A percentile compares a stretch with the other conserved stretches of the same genome.
Evolutionary conservation across 2,888 invertebrate genomes (phyloP).

Genomic region (Ethmia dodecea): DNA sequence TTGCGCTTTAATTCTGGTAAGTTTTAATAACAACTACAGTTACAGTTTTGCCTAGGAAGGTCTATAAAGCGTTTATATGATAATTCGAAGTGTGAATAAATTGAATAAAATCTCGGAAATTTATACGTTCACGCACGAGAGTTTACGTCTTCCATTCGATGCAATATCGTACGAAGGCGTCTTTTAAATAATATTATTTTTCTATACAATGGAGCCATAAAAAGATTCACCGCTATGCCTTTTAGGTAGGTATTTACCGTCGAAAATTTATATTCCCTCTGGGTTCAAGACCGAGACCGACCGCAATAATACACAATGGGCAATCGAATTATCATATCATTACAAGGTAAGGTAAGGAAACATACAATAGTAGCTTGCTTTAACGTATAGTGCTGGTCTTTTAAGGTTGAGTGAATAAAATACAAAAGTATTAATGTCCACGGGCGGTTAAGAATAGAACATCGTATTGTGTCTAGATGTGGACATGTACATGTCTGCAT

Average conservation of each 20-base stretch:
- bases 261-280: conserved; percentile 67
- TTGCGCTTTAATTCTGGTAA: no score
- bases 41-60: no score
- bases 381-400: no score
- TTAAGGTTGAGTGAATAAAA: no score
- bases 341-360: conserved; percentile 39
- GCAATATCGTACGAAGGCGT: conserved; percentile 27
- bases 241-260: conserved; percentile 64
- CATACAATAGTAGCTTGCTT: conserved; percentile 31
- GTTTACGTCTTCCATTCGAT: conserved; percentile 30
- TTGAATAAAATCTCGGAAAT: no score
- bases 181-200: conserved; percentile 40
- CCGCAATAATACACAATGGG: conserved; percentile 67
- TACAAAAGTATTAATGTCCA: no score
- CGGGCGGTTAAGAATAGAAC: no score
- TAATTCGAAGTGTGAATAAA: no score
- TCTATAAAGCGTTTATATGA: no score
- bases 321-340: conserved; percentile 71
- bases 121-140: neutral
- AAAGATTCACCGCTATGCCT: conserved; percentile 61
- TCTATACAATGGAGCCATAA: conserved; percentile 54
- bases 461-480: no score
- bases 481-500: no score
- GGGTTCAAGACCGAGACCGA: conserved; percentile 55
- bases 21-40: no score